These are phyloP conservation scores for Sinelater perroti DNA, from an alignment of 2,888 invertebrate species.

Conservation along the genomic window DNA sequence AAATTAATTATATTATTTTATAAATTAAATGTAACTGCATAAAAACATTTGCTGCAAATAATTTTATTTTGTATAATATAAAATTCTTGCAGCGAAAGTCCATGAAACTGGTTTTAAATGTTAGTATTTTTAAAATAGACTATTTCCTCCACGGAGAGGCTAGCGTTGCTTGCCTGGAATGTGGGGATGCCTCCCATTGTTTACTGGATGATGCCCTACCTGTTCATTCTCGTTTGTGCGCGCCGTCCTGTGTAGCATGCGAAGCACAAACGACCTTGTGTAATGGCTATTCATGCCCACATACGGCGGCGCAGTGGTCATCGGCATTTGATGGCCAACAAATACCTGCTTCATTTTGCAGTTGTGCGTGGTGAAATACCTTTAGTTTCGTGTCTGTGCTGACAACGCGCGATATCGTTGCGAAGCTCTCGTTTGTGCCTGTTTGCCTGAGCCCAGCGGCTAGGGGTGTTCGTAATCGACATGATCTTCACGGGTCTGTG, in stretches of 20 bases:
- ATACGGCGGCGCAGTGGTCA: slow-evolving; percentile 30
- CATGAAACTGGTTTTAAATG: no score
- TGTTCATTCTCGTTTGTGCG: not conserved
- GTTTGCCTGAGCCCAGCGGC: not conserved
- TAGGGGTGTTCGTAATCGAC: not conserved
- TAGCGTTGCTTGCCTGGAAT: no score
- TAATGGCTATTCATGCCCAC: slow-evolving; percentile 27
- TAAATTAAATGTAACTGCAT: no score
- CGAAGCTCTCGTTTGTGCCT: not conserved
- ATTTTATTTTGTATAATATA: no score
- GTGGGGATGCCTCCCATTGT: no score
- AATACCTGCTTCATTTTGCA: slow-evolving; percentile 28
- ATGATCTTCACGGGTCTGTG: slow-evolving; percentile 30
- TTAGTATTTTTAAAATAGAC: no score
- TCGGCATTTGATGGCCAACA: slow-evolving; percentile 33
- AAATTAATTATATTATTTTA: no score
- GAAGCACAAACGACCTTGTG: slow-evolving; percentile 28
- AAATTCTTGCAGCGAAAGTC: no score
- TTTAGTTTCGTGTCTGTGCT: slow-evolving; percentile 22
- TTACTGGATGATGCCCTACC: no score
- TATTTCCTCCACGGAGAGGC: no score
- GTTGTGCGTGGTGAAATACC: slow-evolving; percentile 27
- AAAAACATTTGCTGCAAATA: no score
- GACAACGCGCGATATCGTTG: slow-evolving; percentile 15
- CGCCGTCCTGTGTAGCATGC: slow-evolving; percentile 16